Conservation (phyloP, 2,113 vertebrate genomes). For the Proterorhinus semilunaris region DNA sequence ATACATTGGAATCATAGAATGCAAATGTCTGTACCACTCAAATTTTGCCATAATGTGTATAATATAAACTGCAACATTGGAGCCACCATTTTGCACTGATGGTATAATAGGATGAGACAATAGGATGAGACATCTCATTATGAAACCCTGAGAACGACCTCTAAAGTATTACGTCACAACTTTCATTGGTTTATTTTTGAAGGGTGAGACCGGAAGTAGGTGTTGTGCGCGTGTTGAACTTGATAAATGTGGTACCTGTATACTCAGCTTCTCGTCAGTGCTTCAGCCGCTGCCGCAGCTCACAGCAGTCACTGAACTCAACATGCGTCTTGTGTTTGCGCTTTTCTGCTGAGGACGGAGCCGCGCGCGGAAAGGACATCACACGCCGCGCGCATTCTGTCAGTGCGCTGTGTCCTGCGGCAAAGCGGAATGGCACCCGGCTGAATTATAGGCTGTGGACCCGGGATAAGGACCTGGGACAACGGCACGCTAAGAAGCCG, state of each 20-base stretch:
- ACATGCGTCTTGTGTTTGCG: rapidly evolving
- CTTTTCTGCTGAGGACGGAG: not conserved
- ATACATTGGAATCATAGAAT: too few species aligned
- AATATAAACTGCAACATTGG: too few species aligned
- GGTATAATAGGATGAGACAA: too few species aligned
- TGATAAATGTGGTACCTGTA: slow-evolving; percentile 22
- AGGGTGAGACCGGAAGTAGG: not conserved
- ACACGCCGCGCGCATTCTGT: not conserved
- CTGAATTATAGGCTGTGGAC: slow-evolving; percentile 16
- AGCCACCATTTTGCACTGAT: too few species aligned
- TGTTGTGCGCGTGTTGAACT: rapidly evolving
- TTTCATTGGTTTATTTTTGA: slow-evolving; percentile 24
- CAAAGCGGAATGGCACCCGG: slow-evolving; percentile 15
- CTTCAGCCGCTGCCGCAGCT: slow-evolving; percentile 15
- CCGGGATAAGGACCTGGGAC: slow-evolving; percentile 18
- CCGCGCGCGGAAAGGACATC: not conserved
- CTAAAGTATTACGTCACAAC: not conserved
- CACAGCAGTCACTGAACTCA: not conserved
- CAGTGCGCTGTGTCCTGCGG: slow-evolving; percentile 17
- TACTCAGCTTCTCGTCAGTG: not conserved
- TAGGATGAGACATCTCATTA: not conserved
- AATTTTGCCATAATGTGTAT: too few species aligned
- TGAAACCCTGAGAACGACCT: not conserved
- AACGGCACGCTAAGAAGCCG: slow-evolving; percentile 15
- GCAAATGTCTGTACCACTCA: too few species aligned